phyloP scores from a whole-genome alignment of 1,140 invertebrate genomes.

The Cotesia chilonis region DNA sequence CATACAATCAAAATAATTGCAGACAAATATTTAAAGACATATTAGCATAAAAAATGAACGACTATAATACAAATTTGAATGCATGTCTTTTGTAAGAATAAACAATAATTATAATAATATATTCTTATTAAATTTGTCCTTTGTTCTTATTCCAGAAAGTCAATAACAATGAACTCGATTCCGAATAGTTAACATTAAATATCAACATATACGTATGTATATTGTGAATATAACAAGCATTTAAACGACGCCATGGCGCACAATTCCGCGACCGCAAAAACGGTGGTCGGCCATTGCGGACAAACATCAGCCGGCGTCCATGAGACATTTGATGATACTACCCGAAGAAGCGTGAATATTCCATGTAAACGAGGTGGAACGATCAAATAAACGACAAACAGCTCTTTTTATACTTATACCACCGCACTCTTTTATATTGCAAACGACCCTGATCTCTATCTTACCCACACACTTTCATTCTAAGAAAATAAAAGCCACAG shows the following conservation, averaged over 20 bases:
- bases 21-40: no score
- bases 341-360: constrained; percentile 15
- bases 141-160: no score
- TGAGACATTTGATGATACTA: constrained; percentile 3
- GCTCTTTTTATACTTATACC: background rate
- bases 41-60: no score
- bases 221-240: constrained; percentile 12
- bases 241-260: constrained; percentile 24
- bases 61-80: no score
- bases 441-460: constrained; percentile 9
- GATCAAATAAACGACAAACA: constrained; percentile 8
- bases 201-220: background rate
- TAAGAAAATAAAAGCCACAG: background rate
- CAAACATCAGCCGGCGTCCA: background rate
- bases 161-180: no score
- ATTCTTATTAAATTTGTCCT: no score
- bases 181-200: background rate
- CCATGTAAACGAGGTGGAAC: constrained; percentile 19
- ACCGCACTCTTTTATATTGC: background rate
- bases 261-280: constrained; percentile 31
- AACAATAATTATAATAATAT: no score
- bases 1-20: no score
- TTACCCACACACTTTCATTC: background rate
- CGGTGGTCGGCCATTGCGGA: constrained; percentile 16
- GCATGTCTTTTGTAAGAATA: no score